phyloP scores from a whole-genome alignment of 2,797 vertebrate species.

The Babyrousa celebensis region DNA sequence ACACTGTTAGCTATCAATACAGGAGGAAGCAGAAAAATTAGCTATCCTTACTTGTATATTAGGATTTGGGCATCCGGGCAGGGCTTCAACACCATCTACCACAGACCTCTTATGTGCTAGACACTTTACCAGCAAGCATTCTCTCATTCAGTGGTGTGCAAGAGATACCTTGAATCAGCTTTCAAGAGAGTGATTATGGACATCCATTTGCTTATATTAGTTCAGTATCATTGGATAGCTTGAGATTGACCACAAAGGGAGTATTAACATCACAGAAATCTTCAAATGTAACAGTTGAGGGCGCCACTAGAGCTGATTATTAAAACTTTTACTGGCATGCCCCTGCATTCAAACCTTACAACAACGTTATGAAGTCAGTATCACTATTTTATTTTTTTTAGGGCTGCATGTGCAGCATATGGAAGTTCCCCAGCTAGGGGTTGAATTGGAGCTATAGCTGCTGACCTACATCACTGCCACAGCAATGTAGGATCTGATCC shows the following conservation, averaged over 20 bases:
- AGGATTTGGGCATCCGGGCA: neutral
- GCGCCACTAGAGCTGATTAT: neutral
- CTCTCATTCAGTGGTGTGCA: neutral
- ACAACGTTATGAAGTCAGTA: neutral
- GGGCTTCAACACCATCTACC: neutral
- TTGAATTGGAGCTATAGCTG: too few relatives aligned
- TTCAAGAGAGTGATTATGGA: neutral
- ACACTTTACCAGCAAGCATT: neutral
- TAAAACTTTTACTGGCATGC: constrained; percentile 34
- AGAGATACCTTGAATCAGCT: constrained; percentile 3
- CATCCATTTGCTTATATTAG: neutral
- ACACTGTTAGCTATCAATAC: neutral
- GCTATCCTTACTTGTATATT: neutral
- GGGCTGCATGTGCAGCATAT: too few relatives aligned
- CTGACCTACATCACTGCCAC: too few relatives aligned
- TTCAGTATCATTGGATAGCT: neutral
- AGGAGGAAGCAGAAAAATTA: neutral
- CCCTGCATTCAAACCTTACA: constrained; percentile 23
- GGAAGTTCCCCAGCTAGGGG: too few relatives aligned
- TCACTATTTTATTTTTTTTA: neutral
- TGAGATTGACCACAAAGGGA: neutral
- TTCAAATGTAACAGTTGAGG: neutral
- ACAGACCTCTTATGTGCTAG: neutral
- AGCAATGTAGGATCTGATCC: too few relatives aligned
- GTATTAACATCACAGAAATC: constrained; percentile 14